A percentile compares a stretch with the other conserved stretches of the same genome.
phyloP scores from a whole-genome alignment of 53 echinoderm and acorn worm species.

The Holothuria leucospilota region DNA sequence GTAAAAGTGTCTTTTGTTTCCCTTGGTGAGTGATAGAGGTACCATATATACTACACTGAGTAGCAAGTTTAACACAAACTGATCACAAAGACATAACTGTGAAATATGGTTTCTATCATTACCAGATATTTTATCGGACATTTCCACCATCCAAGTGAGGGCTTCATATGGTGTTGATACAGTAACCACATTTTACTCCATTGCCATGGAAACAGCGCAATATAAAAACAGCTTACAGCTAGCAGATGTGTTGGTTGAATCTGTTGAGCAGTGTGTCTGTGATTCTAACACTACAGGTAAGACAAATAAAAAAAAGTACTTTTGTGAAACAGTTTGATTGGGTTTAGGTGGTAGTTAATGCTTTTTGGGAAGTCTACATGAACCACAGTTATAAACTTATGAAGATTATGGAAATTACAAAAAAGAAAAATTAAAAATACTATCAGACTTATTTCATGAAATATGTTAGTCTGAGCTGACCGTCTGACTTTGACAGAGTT shows the following conservation, averaged over 20 bases:
- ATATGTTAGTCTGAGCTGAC: too few species aligned
- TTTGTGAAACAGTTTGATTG: too few species aligned
- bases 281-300: slow-evolving; percentile 80
- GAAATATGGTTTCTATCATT: neutral
- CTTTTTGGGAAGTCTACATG: too few species aligned
- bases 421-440: too few species aligned
- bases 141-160: slow-evolving; percentile 71
- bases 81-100: neutral
- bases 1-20: too few species aligned
- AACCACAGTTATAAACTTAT: too few species aligned
- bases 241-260: slow-evolving; percentile 53
- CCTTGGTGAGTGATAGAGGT: too few species aligned
- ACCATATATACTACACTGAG: too few species aligned
- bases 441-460: too few species aligned
- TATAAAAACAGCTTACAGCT: neutral
- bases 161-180: slow-evolving; percentile 82
- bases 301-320: neutral
- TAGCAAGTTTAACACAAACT: neutral
- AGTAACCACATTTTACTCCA: slow-evolving; percentile 68
- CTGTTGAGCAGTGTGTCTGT: slow-evolving; percentile 81
- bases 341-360: too few species aligned
- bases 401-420: too few species aligned
- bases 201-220: slow-evolving; percentile 82
- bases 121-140: slow-evolving; percentile 77
- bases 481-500: too few species aligned